These are phyloP conservation scores for Muricea muricata DNA, from an alignment of 92 coral and sea anemone genomes.

Conservation along the genomic window DNA sequence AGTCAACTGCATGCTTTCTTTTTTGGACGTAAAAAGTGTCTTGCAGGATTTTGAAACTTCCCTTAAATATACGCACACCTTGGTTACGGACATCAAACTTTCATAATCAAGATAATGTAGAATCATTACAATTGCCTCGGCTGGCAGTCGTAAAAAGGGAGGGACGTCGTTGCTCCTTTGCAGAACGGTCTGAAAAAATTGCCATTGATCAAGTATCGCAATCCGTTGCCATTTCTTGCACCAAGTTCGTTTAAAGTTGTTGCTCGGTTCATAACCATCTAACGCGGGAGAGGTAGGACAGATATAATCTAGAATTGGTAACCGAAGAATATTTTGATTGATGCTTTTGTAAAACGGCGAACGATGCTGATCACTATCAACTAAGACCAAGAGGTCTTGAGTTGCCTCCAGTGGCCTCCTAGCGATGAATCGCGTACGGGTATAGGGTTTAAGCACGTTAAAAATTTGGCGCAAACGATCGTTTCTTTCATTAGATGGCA, in stretches of 20 bases:
- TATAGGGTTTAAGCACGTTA: background rate
- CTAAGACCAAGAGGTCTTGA: background rate
- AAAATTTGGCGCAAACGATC: background rate
- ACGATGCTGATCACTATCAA: background rate
- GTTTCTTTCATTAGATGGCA: background rate
- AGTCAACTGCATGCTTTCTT: too few relatives aligned
- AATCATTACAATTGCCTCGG: slow-evolving; percentile 1
- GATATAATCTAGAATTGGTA: slow-evolving; percentile 3
- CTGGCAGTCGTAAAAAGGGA: background rate
- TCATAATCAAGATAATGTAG: background rate
- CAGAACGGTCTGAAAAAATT: background rate
- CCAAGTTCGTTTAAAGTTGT: slow-evolving; percentile 25
- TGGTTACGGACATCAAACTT: background rate
- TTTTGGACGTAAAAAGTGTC: too few relatives aligned
- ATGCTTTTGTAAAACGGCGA: background rate
- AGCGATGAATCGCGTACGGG: background rate
- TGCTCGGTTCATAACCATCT: slow-evolving; percentile 8
- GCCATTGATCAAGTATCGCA: background rate
- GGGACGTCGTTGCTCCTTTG: background rate
- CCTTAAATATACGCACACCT: background rate
- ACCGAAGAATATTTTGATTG: background rate
- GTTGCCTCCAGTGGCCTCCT: background rate
- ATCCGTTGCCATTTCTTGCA: slow-evolving; percentile 16
- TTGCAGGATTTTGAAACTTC: slow-evolving; percentile 4
- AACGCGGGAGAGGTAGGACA: background rate